A percentile compares a stretch with the other conserved stretches of the same genome.
Conservation (phyloP, 64 coral and sea anemone genomes). For the Pocillopora verrucosa region DNA sequence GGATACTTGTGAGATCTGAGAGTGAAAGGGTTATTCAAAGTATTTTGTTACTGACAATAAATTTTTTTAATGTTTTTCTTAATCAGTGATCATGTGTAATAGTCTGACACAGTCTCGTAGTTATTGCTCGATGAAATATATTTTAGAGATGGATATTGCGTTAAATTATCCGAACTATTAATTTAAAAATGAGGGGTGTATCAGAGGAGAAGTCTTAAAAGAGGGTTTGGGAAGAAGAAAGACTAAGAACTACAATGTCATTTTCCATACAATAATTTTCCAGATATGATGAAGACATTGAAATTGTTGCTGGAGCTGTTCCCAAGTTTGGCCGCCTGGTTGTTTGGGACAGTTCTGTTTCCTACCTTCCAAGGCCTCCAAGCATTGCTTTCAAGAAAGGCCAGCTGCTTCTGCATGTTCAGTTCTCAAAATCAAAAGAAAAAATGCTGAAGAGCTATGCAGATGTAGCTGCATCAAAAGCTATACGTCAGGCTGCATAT, state of each 20-base stretch:
- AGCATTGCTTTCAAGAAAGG: slow-evolving; percentile 89
- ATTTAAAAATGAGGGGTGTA: no score
- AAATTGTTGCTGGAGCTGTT: slow-evolving; percentile 81
- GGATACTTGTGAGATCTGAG: no score
- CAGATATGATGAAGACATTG: slow-evolving; percentile 84
- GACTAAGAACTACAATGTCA: no score
- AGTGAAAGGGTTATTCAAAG: no score
- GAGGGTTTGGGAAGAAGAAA: no score
- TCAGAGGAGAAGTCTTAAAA: no score
- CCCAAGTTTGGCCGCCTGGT: slow-evolving; percentile 79
- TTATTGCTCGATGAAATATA: no score
- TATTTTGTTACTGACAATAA: background rate
- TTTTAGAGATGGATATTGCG: no score
- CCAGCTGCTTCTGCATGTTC: slow-evolving; percentile 68
- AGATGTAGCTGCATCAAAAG: slow-evolving; percentile 45
- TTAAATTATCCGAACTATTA: no score
- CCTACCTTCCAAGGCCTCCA: slow-evolving; percentile 82
- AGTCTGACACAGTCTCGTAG: no score
- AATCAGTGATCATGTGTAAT: no score
- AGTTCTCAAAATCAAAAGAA: slow-evolving; percentile 79
- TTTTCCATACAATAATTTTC: background rate
- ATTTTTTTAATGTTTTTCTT: background rate
- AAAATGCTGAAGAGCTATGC: slow-evolving; percentile 66
- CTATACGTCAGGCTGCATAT: slow-evolving; percentile 29
- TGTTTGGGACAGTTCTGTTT: slow-evolving; percentile 71